Evolutionary conservation across 2,113 vertebrate genomes (phyloP).

Genomic region (Aleadryas rufinucha): DNA sequence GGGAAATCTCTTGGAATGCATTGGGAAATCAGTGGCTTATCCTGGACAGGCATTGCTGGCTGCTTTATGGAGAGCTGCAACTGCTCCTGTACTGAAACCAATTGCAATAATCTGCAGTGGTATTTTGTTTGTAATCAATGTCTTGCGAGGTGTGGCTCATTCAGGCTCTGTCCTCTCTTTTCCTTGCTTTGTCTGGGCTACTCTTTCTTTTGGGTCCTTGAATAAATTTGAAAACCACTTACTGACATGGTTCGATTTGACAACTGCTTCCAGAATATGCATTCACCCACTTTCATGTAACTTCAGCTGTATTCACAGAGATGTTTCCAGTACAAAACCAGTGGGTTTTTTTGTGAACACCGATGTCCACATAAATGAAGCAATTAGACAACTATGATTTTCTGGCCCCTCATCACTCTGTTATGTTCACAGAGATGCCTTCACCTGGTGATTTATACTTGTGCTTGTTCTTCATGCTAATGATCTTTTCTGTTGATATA

Average conservation of each 20-base stretch:
- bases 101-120: background rate
- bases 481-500: background rate
- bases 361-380: background rate
- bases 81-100: background rate
- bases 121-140: background rate
- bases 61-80: background rate
- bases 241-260: background rate
- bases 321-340: background rate
- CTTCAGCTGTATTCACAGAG: background rate
- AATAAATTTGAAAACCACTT: conserved; percentile 11
- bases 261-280: background rate
- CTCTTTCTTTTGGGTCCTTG: background rate
- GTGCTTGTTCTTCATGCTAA: background rate
- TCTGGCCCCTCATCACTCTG: background rate
- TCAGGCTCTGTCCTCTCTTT: background rate
- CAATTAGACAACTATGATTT: background rate
- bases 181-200: background rate
- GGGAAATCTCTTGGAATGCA: background rate
- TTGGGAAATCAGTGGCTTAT: background rate
- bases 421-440: background rate
- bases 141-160: background rate
- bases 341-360: background rate
- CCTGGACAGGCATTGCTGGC: background rate
- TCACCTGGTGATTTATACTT: background rate
- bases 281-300: background rate